Evolutionary conservation across 2,113 vertebrate species (phyloP), one percentile per base, ranked within the genome.

Genomic region (Deroptyus accipitrinus): DNA sequence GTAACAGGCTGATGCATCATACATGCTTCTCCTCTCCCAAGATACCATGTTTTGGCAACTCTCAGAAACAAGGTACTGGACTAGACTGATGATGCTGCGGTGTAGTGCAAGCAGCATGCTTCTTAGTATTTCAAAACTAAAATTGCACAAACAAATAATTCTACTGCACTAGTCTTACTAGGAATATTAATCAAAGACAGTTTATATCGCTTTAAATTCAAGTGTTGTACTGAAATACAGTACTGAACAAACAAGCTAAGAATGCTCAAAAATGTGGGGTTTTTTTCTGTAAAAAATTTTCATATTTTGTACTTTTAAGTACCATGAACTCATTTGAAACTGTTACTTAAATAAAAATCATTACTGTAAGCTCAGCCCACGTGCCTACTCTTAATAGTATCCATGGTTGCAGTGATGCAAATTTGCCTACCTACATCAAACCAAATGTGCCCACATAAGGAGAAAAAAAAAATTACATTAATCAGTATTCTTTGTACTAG

Each of bases 351-450:
- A 97, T 96, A 96, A 95, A 94, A 96, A 68, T 74, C 95, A 80
- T 95, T 96, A 95, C 95, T 88, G 95, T 96, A 96, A 95, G 95
- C 67, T 92, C 94, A 96, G 83, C 96, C 96, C 96, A 96, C 94
- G 7, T 94, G 94, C 91, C 83, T 96, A 93, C 97, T 97, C 97
- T 97, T 97, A 97, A 98, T 97, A 94, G 98, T 98, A 98, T 97
- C 98, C 98, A 98, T 98, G 98, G 98, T 89, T 98, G 96, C 98
- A 98, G 80, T 98, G 98, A 98, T 98, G 97, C 95, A 97, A 96
- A 97, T 97, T 94, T 97, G 96, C 96, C 98, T 97, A 98, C 98
- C 98, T 97, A 97, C 95, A 92, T 86, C 68, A 97, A 96, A 88
- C 86, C 91, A 93, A 93, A 91, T 59, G 75, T 97, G 96, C 97